Percentiles rank a stretch among this genome's conserved stretches.
phyloP scores from a whole-genome alignment of 2,113 vertebrate species.

The Alces alces region DNA sequence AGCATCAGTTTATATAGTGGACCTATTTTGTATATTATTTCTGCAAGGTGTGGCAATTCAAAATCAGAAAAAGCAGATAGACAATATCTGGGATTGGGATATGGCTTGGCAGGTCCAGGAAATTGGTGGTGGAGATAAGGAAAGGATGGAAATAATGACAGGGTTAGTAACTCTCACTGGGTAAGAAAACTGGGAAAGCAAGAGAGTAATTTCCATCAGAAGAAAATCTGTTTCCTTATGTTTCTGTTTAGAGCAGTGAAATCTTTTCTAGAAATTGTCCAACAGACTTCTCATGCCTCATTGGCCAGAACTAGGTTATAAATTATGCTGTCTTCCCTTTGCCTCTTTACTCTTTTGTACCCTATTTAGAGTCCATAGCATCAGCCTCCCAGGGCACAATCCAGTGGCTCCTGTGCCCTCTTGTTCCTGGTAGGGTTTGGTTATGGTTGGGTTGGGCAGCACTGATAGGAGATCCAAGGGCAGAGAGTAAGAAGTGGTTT shows the following conservation, averaged over 20 bases:
- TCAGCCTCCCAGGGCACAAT: neutral
- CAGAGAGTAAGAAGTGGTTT: neutral
- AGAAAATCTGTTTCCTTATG: neutral
- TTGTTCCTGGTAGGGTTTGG: neutral
- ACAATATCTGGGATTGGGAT: neutral
- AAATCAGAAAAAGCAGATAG: neutral
- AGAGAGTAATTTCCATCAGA: neutral
- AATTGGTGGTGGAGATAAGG: neutral
- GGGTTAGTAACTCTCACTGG: neutral
- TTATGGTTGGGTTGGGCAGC: neutral
- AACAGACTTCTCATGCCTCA: neutral
- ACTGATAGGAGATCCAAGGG: neutral
- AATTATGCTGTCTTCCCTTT: neutral
- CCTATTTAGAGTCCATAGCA: neutral
- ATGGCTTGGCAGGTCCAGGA: neutral
- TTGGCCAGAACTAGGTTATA: neutral
- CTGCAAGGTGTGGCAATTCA: neutral
- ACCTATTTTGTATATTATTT: neutral
- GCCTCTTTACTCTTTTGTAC: neutral
- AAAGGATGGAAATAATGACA: neutral
- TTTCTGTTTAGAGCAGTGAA: neutral
- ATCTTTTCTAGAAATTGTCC: neutral
- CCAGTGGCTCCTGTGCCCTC: neutral
- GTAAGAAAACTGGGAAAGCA: neutral
- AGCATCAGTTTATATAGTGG: neutral